Evolutionary conservation across 2,888 invertebrate species (phyloP), one percentile per base, ranked within the genome.

Genomic region (Mesodorylaimus sp.): DNA sequence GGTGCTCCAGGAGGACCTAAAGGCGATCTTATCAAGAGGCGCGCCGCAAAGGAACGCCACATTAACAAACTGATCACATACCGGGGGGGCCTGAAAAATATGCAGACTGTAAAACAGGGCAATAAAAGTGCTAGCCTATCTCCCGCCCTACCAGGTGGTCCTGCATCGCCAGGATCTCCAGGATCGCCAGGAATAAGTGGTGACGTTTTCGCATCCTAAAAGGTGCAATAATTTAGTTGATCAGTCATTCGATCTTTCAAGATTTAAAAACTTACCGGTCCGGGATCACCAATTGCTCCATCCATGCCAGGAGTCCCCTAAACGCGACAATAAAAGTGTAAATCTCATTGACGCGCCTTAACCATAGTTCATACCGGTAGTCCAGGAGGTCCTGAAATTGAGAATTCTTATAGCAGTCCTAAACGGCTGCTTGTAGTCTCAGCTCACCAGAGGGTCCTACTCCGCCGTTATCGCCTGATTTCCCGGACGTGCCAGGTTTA

Each of bases 141-240:
- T 29, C 59, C 57, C 26, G 50, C 25, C 13, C 16, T 23, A 19
- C 57, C 57, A 27, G 48, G 38, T 45, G 24, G 43, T 32, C 56
- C 56, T 37, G 36, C 28, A 10, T 44, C 32, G 29, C 57, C 57
- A 36, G 46, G 44, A 27, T 47, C 46, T 36, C 56, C 56, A 21
- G 50, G 45, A 53, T 58, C 51, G 36, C 46, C 54, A 45, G 46
- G 50, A 36, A 28, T 49, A 32, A 28, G 45, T 37, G 38, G 48
- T 3, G 44, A 24, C 2, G 50, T 16, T 36, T 50, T 45, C 3
- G 50, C 45, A 10, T 43, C 44, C 44, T 43, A 43, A 43, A 43
- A 43, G 7, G 27, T 32, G 32, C 32, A 32, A 16, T 13, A 32
- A 32, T 32, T 16, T 16, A 32, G 10, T 32, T 32, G 16, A 10